Percentiles rank a stretch among this genome's conserved stretches.
Evolutionary conservation across 1,140 invertebrate genomes (phyloP).

Genomic region (Nomia melanderi): DNA sequence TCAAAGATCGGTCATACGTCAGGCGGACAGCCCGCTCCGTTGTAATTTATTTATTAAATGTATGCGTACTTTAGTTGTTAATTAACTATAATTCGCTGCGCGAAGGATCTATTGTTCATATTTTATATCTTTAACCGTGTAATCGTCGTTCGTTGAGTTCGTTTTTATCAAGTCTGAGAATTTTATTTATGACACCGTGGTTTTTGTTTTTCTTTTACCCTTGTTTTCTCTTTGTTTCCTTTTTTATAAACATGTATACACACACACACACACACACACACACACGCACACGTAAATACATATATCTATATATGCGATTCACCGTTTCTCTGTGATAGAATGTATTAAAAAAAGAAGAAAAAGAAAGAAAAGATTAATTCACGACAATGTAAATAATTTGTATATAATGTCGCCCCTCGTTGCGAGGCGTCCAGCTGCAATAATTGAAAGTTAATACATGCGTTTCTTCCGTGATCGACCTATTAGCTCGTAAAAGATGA

Average conservation of each 20-base stretch:
- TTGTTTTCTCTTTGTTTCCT: neutral
- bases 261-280: too few species aligned
- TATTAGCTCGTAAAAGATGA: slow-evolving; percentile 57
- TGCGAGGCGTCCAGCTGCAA: slow-evolving; percentile 22
- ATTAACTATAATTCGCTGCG: neutral
- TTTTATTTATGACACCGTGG: neutral
- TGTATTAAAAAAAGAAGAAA: neutral
- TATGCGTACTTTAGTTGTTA: neutral
- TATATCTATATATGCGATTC: slow-evolving; percentile 7
- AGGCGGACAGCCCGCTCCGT: neutral
- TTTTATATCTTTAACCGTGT: slow-evolving; percentile 19
- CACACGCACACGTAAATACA: too few species aligned
- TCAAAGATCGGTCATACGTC: neutral
- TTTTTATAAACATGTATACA: neutral
- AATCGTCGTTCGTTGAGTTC: slow-evolving; percentile 13
- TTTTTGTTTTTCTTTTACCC: neutral
- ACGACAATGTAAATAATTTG: slow-evolving; percentile 54
- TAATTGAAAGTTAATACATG: slow-evolving; percentile 40
- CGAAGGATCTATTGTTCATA: neutral
- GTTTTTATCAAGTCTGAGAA: slow-evolving; percentile 9
- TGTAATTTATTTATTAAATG: neutral
- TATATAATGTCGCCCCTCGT: slow-evolving; percentile 52
- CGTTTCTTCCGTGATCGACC: slow-evolving; percentile 20
- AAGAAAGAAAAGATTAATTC: too few species aligned
- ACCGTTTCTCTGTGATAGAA: slow-evolving; percentile 55